phyloP scores from a whole-genome alignment of 2,888 invertebrate species.

The Sinohyriopsis cumingii region DNA sequence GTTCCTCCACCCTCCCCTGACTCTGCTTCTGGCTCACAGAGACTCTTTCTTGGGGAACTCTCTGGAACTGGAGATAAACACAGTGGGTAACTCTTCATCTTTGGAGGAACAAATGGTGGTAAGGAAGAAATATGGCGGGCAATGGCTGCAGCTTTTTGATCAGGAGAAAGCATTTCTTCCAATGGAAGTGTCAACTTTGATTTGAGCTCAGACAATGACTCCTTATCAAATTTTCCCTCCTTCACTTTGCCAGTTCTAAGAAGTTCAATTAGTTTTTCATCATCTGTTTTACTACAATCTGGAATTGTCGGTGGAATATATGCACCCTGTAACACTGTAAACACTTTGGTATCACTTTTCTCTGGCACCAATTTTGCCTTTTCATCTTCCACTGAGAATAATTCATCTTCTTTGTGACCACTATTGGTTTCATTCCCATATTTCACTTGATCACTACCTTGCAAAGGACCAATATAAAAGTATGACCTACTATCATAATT shows the following conservation, averaged over 20 bases:
- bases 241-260: slow-evolving; percentile 41
- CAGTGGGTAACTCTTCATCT: slow-evolving; percentile 52
- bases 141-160: slow-evolving; percentile 53
- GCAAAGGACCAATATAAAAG: slow-evolving; percentile 42
- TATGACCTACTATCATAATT: slow-evolving; percentile 37
- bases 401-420: slow-evolving; percentile 10
- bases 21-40: slow-evolving; percentile 1
- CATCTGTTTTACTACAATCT: slow-evolving; percentile 60
- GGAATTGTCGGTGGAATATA: slow-evolving; percentile 13
- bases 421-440: slow-evolving; percentile 2
- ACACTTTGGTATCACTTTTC: slow-evolving; percentile 37
- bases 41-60: slow-evolving; percentile 29
- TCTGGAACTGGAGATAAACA: slow-evolving; percentile 56
- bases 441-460: slow-evolving; percentile 11
- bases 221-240: slow-evolving; percentile 28
- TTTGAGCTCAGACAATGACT: slow-evolving; percentile 40
- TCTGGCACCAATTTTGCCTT: slow-evolving; percentile 18
- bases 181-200: slow-evolving; percentile 39
- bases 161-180: slow-evolving; percentile 38
- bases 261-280: slow-evolving; percentile 62
- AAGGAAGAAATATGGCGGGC: slow-evolving; percentile 52
- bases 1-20: neutral
- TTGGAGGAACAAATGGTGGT: slow-evolving; percentile 62
- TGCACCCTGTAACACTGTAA: slow-evolving; percentile 58
- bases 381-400: slow-evolving; percentile 14